Conservation (phyloP, 2,888 invertebrate species). For the Macrophya annulata region DNA sequence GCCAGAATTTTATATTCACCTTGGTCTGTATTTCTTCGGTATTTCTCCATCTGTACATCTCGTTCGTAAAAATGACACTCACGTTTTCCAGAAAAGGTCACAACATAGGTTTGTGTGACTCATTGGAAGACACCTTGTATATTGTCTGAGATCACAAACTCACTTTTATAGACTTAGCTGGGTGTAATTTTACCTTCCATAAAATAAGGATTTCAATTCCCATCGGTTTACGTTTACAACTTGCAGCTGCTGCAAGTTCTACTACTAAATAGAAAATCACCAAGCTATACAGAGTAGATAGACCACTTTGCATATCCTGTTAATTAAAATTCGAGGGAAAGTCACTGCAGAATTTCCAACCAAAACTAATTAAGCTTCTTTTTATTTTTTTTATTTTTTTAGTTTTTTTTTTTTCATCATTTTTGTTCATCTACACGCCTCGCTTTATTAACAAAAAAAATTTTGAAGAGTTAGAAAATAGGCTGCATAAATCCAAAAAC, state of each 20-base stretch:
- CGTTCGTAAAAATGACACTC: not conserved
- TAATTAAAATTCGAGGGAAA: conserved; percentile 23
- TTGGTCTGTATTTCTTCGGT: not conserved
- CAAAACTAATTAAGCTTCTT: not conserved
- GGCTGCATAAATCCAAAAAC: not conserved
- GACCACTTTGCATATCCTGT: conserved; percentile 17
- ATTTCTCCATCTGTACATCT: not conserved
- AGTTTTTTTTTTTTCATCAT: not conserved
- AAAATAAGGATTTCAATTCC: conserved; percentile 23
- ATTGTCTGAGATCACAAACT: conserved; percentile 1
- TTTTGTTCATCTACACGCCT: not conserved
- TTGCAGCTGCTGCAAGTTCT: not conserved
- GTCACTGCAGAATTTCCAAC: not conserved
- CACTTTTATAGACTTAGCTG: conserved; percentile 16
- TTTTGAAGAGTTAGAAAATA: not conserved
- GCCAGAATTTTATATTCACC: not conserved
- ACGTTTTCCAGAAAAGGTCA: not conserved
- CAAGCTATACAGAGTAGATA: not conserved
- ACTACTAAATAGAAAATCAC: not conserved
- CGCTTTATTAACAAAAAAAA: not conserved
- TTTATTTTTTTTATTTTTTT: not conserved
- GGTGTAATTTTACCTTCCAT: not conserved
- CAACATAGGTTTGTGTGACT: too few species aligned
- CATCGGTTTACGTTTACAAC: not conserved
- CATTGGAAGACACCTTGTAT: too few species aligned